These are phyloP conservation scores for Amblyopsis rosae DNA, from an alignment of 2,113 vertebrate species.

Conservation along the genomic window DNA sequence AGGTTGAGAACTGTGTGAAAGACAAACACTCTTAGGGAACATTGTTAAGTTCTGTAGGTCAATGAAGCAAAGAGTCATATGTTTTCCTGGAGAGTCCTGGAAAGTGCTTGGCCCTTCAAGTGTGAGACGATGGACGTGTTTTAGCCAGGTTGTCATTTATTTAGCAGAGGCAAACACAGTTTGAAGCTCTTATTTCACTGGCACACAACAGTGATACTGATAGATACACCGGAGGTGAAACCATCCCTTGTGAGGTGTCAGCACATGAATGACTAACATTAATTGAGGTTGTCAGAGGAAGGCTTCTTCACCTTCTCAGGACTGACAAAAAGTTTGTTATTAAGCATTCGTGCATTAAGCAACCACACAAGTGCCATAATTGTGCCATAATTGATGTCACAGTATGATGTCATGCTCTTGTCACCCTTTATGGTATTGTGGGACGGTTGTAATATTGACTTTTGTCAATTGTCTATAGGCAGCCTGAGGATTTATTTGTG, in stretches of 20 bases:
- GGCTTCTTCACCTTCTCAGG: slow-evolving; percentile 3
- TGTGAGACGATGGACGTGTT: slow-evolving; percentile 8
- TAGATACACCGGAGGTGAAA: slow-evolving; percentile 13
- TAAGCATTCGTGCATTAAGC: background rate
- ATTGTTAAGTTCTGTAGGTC: slow-evolving; percentile 31
- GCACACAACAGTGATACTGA: slow-evolving; percentile 31
- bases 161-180: slow-evolving; percentile 8
- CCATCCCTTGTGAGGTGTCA: slow-evolving; percentile 58
- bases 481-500: background rate
- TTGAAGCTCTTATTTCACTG: slow-evolving; percentile 26
- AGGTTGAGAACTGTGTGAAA: slow-evolving; percentile 24
- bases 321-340: slow-evolving; percentile 17
- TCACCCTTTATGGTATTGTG: too few species aligned
- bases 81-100: slow-evolving; percentile 21
- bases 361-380: background rate
- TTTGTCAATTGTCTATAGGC: background rate
- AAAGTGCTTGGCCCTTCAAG: background rate
- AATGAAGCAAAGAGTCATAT: slow-evolving; percentile 39
- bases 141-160: slow-evolving; percentile 18
- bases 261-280: slow-evolving; percentile 48
- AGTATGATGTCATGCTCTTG: background rate
- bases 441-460: background rate
- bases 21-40: slow-evolving; percentile 17
- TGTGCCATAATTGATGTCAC: background rate
- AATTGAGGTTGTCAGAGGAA: slow-evolving; percentile 40